phyloP scores from a whole-genome alignment of 2,113 vertebrate genomes.

The Lathamus discolor region DNA sequence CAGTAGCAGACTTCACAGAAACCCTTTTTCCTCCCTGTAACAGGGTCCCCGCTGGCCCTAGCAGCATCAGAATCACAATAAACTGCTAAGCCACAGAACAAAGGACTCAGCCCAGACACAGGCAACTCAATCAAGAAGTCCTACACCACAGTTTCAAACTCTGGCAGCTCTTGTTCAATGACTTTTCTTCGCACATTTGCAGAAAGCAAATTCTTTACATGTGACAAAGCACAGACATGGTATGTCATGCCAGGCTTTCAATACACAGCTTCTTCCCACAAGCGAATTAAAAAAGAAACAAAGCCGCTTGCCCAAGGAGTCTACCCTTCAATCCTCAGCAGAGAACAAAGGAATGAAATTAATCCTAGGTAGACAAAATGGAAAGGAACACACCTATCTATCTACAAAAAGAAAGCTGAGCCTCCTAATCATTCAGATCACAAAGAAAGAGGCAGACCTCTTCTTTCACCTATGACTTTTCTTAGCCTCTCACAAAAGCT shows the following conservation, averaged over 20 bases:
- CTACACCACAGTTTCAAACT: background rate
- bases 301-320: background rate
- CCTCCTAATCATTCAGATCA: background rate
- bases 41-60: fast-evolving
- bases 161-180: background rate
- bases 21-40: background rate
- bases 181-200: background rate
- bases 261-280: background rate
- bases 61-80: background rate
- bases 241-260: background rate
- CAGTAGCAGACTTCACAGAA: background rate
- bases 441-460: background rate
- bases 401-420: background rate
- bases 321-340: background rate
- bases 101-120: background rate
- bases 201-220: background rate
- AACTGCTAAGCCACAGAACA: background rate
- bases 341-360: background rate
- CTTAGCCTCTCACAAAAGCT: background rate
- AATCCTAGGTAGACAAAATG: background rate
- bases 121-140: background rate
- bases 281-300: background rate
- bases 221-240: background rate
- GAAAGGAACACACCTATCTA: background rate
- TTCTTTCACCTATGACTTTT: background rate